phyloP scores from a whole-genome alignment of 2,888 invertebrate species.

The Ophraella communa region DNA sequence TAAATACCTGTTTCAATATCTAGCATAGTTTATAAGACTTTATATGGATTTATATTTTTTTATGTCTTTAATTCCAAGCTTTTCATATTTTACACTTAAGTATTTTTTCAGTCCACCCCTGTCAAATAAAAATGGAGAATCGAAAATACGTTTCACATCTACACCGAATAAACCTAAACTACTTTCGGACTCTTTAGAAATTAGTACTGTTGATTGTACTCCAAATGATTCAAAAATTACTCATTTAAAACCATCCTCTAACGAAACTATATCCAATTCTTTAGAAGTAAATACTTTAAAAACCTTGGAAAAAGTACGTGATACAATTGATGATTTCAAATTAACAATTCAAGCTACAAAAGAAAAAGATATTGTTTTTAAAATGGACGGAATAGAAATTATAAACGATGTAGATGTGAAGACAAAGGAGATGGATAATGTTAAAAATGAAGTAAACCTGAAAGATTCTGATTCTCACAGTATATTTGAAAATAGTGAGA shows the following conservation, averaged over 20 bases:
- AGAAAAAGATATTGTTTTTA: constrained; percentile 1
- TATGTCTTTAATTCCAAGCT: background rate
- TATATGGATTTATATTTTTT: background rate
- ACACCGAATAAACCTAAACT: constrained; percentile 16
- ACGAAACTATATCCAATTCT: background rate
- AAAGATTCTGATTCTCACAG: constrained; percentile 47
- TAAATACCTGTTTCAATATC: no score
- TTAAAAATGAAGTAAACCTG: constrained; percentile 5
- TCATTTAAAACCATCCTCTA: background rate
- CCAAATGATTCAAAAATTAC: background rate
- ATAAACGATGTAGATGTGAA: constrained; percentile 5
- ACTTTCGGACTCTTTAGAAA: constrained; percentile 2
- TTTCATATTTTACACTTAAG: background rate
- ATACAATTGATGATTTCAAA: background rate
- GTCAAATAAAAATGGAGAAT: background rate
- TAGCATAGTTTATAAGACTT: no score
- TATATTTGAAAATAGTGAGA: constrained; percentile 28
- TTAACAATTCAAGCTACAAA: background rate
- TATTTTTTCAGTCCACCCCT: constrained; percentile 13
- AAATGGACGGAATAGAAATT: background rate
- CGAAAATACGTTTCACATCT: constrained; percentile 18
- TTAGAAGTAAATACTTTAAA: background rate
- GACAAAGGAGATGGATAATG: background rate
- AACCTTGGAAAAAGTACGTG: background rate
- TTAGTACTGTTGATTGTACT: constrained; percentile 7